These are phyloP conservation scores for Bactericera cockerelli DNA, from an alignment of 1,140 invertebrate genomes.

Conservation along the genomic window DNA sequence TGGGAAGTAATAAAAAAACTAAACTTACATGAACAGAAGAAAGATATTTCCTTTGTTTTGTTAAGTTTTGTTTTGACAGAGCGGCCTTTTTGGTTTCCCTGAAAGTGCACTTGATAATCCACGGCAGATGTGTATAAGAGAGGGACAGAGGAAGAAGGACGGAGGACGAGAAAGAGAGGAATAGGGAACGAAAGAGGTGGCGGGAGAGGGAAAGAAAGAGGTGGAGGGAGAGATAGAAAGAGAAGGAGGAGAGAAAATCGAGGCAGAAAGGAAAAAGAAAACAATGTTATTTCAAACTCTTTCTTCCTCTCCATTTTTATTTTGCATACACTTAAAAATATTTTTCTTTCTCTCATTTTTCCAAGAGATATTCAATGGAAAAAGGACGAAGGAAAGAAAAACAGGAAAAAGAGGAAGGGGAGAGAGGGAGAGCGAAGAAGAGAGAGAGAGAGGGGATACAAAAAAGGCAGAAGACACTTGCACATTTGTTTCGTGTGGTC, in stretches of 20 bases:
- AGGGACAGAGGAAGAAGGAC: neutral
- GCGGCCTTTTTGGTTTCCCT: too few relatives aligned
- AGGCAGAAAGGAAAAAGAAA: neutral
- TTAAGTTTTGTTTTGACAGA: too few relatives aligned
- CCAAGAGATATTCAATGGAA: neutral
- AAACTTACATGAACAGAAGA: too few relatives aligned
- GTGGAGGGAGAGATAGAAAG: neutral
- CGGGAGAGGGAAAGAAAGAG: neutral
- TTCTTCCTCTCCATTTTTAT: neutral
- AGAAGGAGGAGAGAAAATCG: neutral
- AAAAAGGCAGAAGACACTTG: neutral
- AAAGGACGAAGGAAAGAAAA: too few relatives aligned
- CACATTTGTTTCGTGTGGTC: slow-evolving; percentile 2
- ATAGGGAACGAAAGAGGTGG: neutral
- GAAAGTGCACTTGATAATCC: too few relatives aligned
- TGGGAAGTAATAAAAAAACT: too few relatives aligned
- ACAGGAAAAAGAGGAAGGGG: too few relatives aligned
- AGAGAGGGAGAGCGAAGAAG: too few relatives aligned
- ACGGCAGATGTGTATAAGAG: too few relatives aligned
- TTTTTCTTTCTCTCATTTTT: neutral
- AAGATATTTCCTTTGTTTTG: too few relatives aligned
- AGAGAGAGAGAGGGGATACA: too few relatives aligned
- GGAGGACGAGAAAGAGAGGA: neutral
- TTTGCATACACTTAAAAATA: slow-evolving; percentile 3
- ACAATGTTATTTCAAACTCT: slow-evolving; percentile 3